phyloP scores from a whole-genome alignment of 2,113 vertebrate species.

The Chiloscyllium plagiosum region DNA sequence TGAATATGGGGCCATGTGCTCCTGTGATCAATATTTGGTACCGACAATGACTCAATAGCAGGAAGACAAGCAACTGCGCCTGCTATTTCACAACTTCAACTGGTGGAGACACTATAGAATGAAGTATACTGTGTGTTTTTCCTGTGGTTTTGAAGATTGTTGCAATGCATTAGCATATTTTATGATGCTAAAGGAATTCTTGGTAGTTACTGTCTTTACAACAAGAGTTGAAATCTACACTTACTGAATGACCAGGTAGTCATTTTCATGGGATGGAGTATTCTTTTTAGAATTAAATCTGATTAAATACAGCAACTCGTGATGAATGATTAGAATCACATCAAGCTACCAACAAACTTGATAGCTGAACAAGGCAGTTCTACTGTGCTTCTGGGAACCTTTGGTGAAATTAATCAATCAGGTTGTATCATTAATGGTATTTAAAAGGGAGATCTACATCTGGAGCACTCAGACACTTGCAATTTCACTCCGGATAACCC shows the following conservation, averaged over 20 bases:
- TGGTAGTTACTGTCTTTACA: neutral
- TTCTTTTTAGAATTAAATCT: neutral
- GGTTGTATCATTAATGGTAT: neutral
- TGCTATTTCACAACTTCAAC: neutral
- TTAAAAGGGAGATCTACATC: neutral
- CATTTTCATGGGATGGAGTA: neutral
- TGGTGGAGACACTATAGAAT: neutral
- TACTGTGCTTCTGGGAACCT: neutral
- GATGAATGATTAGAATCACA: neutral
- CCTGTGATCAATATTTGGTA: neutral
- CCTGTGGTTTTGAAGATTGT: neutral
- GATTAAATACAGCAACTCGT: neutral
- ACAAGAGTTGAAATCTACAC: neutral
- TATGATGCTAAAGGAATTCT: neutral
- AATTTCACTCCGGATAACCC: neutral
- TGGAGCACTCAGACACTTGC: neutral
- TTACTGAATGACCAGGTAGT: neutral
- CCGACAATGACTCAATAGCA: neutral
- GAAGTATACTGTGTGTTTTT: neutral
- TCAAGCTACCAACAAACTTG: neutral
- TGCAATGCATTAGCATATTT: neutral
- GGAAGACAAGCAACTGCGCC: neutral
- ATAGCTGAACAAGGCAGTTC: neutral
- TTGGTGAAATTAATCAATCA: neutral
- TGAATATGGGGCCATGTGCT: neutral